Evolutionary conservation across 2,113 vertebrate species (phyloP).

Genomic region (Thunnus maccoyii): DNA sequence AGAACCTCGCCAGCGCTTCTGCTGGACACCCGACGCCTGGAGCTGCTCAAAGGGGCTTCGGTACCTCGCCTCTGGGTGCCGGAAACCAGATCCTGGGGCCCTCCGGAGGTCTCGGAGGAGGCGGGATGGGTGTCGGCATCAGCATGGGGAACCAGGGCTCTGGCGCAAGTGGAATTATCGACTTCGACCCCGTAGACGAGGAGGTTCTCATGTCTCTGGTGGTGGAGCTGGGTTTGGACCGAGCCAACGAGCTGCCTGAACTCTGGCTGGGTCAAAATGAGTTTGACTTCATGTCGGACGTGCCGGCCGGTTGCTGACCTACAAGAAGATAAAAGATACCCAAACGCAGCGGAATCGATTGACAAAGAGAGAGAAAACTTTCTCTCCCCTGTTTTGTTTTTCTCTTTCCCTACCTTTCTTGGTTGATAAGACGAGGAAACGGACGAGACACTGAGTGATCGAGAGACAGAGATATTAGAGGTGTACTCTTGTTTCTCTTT

Average conservation of each 20-base stretch:
- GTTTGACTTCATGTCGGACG: conserved; percentile 88
- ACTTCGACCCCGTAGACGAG: conserved; percentile 88
- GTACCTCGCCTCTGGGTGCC: conserved; percentile 18
- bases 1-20: conserved; percentile 60
- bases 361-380: conserved; percentile 20
- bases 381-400: conserved; percentile 44
- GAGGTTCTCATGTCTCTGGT: conserved; percentile 89
- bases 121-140: conserved; percentile 54
- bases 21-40: conserved; percentile 45
- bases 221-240: conserved; percentile 89
- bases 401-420: conserved; percentile 43
- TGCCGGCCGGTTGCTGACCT: conserved; percentile 83
- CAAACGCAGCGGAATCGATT: background rate
- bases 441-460: conserved; percentile 11
- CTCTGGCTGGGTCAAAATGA: conserved; percentile 92
- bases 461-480: conserved; percentile 4
- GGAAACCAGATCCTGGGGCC: conserved; percentile 70
- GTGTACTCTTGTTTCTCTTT: conserved; percentile 29
- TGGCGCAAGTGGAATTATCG: conserved; percentile 76
- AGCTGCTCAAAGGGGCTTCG: conserved; percentile 69
- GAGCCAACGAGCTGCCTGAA: conserved; percentile 88
- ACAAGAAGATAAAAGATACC: no score
- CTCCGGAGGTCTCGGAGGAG: conserved; percentile 47
- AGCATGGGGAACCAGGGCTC: conserved; percentile 58
- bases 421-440: conserved; percentile 40